Base-by-base conservation (phyloP, 2,113 vertebrate genomes). In the Hepsetus odoe region DNA sequence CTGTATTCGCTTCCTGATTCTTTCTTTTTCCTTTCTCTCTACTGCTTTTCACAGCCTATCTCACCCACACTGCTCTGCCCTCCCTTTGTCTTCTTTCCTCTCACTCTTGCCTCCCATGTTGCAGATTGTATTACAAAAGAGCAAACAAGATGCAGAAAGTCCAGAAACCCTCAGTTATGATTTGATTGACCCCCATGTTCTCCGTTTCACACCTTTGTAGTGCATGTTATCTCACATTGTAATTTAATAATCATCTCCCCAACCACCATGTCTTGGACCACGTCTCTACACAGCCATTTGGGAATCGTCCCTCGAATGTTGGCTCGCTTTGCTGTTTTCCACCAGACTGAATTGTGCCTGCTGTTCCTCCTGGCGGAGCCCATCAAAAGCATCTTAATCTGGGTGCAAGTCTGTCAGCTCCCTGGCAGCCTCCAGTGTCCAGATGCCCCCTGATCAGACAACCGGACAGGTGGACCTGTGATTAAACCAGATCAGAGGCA, bases 381-480 rank as follows among this genome's bases (percentile, higher is more conserved):
- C 44, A 33, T 68, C 68, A 67, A 51, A 77, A 67, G 68, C 58
- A 40, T 72, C 74, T 65, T 83, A 77, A 65, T 77, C 67, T 55
- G 53, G 35, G 49, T 72, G 26, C 38, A 32, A 77, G 56, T 73
- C 68, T 73, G 53, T 79, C 65, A 38, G 38, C n/a, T 35, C 65
- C 70, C 66, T 77, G 78, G 74, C 68, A 64, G 68, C 33, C 53
- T 73, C 58, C 46, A 40, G 35, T 46, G 55, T 55, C 68, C 76
- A 79, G 58, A 70, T 79, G 76, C 33, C 35, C 59, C 62, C 62
- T 18, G 72, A 44, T 59, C 77, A 80, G 35, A 24, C 38, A 80
- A n/a, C 24, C 32, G 38, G 13, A 44, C 40, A 76, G 44, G 53
- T 68, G 72, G 58, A 8, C 51, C 59, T 73, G 66, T 68, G 42